A percentile compares a stretch with the other conserved stretches of the same genome.
Conservation (phyloP, 2,113 vertebrate species). For the Chrysochloris asiatica region DNA sequence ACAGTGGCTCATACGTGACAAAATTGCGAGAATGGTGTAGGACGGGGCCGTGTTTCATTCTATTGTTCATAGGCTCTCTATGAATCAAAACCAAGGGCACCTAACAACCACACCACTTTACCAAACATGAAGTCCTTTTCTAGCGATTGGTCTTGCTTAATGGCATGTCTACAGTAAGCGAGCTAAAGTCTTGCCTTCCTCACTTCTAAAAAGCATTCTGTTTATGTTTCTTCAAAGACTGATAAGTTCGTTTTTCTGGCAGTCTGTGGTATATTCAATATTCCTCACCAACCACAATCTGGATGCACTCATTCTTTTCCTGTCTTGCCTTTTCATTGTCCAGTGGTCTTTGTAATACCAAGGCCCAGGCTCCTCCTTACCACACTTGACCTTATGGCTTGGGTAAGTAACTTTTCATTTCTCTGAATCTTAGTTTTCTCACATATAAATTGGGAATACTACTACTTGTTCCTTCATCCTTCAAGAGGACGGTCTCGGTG, state of each 20-base stretch:
- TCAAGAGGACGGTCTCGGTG: background rate
- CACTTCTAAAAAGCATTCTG: background rate
- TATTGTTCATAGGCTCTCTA: too few species aligned
- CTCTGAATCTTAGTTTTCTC: background rate
- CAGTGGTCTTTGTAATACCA: background rate
- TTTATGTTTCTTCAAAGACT: background rate
- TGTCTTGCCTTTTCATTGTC: background rate
- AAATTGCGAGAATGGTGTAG: too few species aligned
- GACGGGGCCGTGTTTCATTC: too few species aligned
- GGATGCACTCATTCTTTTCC: background rate
- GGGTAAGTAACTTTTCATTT: background rate
- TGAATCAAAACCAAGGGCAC: too few species aligned
- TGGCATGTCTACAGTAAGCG: background rate
- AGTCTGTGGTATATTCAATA: background rate
- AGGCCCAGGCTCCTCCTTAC: background rate
- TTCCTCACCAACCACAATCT: background rate
- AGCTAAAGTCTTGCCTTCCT: background rate
- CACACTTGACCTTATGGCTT: background rate
- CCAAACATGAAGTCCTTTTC: background rate
- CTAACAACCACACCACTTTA: too few species aligned
- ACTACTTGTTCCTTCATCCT: background rate
- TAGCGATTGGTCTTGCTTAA: background rate
- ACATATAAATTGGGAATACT: background rate
- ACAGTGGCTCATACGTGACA: too few species aligned
- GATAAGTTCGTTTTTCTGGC: background rate